These are phyloP conservation scores for Hirundo rustica DNA, from an alignment of 2,797 vertebrate genomes.

Conservation along the genomic window DNA sequence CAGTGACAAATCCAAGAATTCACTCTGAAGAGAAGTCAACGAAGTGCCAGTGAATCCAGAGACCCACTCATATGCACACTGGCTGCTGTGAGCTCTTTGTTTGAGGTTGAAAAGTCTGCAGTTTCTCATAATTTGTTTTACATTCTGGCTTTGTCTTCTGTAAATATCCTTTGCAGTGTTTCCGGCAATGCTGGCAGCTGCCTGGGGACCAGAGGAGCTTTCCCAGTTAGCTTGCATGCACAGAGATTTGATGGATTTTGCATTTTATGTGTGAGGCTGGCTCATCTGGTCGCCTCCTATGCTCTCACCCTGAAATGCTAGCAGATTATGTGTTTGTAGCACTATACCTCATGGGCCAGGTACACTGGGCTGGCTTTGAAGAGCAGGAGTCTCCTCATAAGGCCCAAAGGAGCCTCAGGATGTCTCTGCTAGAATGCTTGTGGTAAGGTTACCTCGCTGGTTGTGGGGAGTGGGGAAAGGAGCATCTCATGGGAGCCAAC, in stretches of 20 bases:
- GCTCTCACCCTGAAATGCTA: background rate
- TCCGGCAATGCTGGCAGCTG: background rate
- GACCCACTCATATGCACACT: background rate
- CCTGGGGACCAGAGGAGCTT: background rate
- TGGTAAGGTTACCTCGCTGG: background rate
- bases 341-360: rapidly evolving
- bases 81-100: slow-evolving; percentile 6
- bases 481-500: background rate
- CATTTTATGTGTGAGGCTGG: background rate
- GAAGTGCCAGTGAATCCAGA: background rate
- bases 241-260: background rate
- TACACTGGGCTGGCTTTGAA: background rate
- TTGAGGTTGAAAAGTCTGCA: background rate
- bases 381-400: background rate
- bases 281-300: background rate
- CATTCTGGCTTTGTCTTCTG: slow-evolving; percentile 2
- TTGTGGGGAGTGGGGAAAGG: background rate
- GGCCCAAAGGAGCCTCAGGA: background rate
- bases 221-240: background rate
- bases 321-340: background rate
- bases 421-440: background rate
- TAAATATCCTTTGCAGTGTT: slow-evolving; percentile 35
- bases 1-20: background rate
- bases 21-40: background rate
- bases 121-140: slow-evolving; percentile 23